Percentiles rank a stretch among this genome's conserved stretches.
These are phyloP conservation scores for Eucriotettix oculatus DNA, from an alignment of 2,888 invertebrate species.

Conservation along the genomic window DNA sequence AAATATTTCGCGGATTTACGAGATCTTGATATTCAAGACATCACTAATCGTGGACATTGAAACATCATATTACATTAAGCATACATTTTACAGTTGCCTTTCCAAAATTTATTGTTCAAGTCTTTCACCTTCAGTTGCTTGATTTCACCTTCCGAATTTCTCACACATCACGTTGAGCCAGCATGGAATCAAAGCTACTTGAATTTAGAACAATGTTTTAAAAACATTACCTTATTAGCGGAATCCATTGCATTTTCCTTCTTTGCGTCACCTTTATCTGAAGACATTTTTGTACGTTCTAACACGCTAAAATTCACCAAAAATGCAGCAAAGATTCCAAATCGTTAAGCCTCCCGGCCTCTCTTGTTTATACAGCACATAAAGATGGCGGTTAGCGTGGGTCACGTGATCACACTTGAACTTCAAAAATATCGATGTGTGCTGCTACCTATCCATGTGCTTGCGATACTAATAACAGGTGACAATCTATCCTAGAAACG, in stretches of 20 bases:
- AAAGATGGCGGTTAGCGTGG: conserved; percentile 45
- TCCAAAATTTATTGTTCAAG: too few species aligned
- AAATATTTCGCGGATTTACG: too few species aligned
- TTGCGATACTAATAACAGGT: too few species aligned
- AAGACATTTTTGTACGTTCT: conserved; percentile 23
- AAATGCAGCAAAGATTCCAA: conserved; percentile 18
- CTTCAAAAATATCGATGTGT: conserved; percentile 8
- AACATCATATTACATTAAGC: too few species aligned
- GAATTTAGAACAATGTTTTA: conserved; percentile 1
- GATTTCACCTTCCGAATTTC: conserved; percentile 11
- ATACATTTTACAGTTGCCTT: too few species aligned
- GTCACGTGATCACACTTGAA: conserved; percentile 31
- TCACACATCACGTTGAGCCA: conserved; percentile 14
- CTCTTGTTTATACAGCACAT: conserved; percentile 35
- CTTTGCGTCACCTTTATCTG: conserved; percentile 25
- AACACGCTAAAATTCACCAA: conserved; percentile 24
- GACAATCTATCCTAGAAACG: too few species aligned
- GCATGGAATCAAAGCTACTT: conserved; percentile 11
- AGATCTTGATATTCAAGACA: too few species aligned
- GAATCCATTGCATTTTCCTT: conserved; percentile 27
- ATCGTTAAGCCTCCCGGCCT: conserved; percentile 7
- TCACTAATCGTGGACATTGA: too few species aligned
- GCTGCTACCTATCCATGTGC: neutral
- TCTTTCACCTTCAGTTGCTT: neutral
- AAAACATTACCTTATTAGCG: conserved; percentile 24